These are phyloP conservation scores for Aplodontia rufa DNA, from an alignment of 2,113 vertebrate genomes.

Conservation along the genomic window DNA sequence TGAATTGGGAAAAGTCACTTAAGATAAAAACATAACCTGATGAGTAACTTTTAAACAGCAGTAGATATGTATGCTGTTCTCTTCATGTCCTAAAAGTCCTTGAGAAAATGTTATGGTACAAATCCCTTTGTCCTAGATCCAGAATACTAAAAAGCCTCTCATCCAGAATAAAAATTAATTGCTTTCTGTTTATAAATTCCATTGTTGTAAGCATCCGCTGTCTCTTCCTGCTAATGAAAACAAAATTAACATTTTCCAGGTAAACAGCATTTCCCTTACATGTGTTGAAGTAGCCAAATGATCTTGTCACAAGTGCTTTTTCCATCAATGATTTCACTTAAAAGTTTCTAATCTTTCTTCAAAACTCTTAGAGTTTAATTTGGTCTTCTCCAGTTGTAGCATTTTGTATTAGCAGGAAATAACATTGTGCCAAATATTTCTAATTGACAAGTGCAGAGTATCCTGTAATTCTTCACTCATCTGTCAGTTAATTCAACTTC, in stretches of 20 bases:
- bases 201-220: conserved; percentile 12
- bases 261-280: conserved; percentile 57
- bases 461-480: conserved; percentile 57
- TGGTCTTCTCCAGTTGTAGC: not conserved
- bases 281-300: conserved; percentile 50
- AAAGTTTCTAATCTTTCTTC: conserved; percentile 45
- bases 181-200: conserved; percentile 42
- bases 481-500: conserved; percentile 50
- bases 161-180: conserved; percentile 67
- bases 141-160: conserved; percentile 41
- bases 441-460: conserved; percentile 54
- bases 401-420: conserved; percentile 51
- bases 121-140: conserved; percentile 13
- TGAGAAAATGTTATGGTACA: conserved; percentile 23
- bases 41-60: not conserved
- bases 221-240: conserved; percentile 61
- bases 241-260: conserved; percentile 65
- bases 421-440: conserved; percentile 44
- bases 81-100: conserved; percentile 24
- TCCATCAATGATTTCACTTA: conserved; percentile 41
- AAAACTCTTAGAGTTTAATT: conserved; percentile 32
- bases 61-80: not conserved
- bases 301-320: conserved; percentile 38
- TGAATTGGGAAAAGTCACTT: not conserved
- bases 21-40: not conserved